Evolutionary conservation across 2,888 invertebrate species (phyloP), one percentile per base, ranked within the genome.

Genomic region (Deilephila elpenor): DNA sequence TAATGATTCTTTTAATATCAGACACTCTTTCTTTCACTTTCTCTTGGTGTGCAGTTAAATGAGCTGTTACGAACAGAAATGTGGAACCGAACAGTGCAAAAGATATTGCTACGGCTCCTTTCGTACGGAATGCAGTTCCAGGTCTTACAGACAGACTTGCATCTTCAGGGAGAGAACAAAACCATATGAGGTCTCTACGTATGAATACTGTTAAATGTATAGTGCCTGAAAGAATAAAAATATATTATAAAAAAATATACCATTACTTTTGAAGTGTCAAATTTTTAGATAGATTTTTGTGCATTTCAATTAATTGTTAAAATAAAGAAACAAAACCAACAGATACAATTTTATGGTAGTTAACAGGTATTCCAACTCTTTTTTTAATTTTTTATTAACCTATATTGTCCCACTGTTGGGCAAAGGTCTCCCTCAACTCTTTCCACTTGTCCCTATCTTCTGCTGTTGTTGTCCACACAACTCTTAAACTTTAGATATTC

Each of bases 81-180:
- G 98, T 98, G 0, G 99, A 98, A 19, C 99, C 99, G 86, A 99
- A 99, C 5, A 99, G 93, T 79, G 97, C 97, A 84, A 99, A 98
- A 5, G 97, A 97, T 82, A 99, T 97, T 0, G 98, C 99, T 0
- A 99, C 97, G 0, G 99, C 99, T 5, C 99, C 99, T 94, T 99
- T 99, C 37, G 99, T 98, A 75, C 97, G 96, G 87, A 98, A 98
- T 0, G 98, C 98, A 8, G 98, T 97, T 0, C 98, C 98, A 0
- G 98, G 97, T 80, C 99, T 95, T 0, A 98, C 98, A 1, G 98
- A 98, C 76, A 98, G 95, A 81, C 96, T 97, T 0, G 97, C 97
- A 80, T 98, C 98, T 92, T 99, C 98, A 0, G 98, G 97, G 1
- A 98, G 96, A 80, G 99, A 99, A 88, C 98, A 98, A 86, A 98